Conservation (phyloP, 2,797 vertebrate genomes). For the Clamator glandarius region DNA sequence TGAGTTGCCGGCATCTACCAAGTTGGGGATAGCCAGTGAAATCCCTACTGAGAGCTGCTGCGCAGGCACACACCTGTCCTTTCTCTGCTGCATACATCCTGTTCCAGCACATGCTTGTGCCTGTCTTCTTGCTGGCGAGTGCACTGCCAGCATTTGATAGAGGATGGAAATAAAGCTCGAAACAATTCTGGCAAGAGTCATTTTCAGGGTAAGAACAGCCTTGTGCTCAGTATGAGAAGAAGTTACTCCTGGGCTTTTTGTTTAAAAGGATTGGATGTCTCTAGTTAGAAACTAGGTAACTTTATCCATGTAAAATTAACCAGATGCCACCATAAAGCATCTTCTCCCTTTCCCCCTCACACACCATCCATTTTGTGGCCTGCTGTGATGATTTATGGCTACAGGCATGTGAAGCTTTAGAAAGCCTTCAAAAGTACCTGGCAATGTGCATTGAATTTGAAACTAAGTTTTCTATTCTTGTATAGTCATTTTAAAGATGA, state of each 20-base stretch:
- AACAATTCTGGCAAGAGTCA: not conserved
- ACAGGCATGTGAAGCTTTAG: too few relatives aligned
- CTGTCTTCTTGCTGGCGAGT: not conserved
- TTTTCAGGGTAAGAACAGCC: fast-evolving
- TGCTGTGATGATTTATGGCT: not conserved
- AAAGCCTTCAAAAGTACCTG: not conserved
- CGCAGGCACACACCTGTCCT: not conserved
- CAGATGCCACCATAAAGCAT: not conserved
- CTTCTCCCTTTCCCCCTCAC: not conserved
- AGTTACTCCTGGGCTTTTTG: not conserved
- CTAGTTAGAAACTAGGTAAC: not conserved
- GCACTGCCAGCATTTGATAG: not conserved
- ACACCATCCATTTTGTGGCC: not conserved
- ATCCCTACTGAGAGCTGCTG: not conserved
- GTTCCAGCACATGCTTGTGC: not conserved
- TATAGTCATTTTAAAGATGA: not conserved
- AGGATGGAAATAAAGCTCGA: not conserved
- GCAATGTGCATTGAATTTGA: not conserved
- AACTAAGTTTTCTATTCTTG: not conserved
- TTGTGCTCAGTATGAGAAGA: not conserved
- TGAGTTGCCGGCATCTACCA: not conserved
- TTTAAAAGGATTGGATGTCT: not conserved
- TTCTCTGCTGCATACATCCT: not conserved
- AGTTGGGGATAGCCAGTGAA: not conserved
- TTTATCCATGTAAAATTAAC: not conserved